phyloP scores from a whole-genome alignment of 1,140 invertebrate genomes.

The Conus betulinus region DNA sequence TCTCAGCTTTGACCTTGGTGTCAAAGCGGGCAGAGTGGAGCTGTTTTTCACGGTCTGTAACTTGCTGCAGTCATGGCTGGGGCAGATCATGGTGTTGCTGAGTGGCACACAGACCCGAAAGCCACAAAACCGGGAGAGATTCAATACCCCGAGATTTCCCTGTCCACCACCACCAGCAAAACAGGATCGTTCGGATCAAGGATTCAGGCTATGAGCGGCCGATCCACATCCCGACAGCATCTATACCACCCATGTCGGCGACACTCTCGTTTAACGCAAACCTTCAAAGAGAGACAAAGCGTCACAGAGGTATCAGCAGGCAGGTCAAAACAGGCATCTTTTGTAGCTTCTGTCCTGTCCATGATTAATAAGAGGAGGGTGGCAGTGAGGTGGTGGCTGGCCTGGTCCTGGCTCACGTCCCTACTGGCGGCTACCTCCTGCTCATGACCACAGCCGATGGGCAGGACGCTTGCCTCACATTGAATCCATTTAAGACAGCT shows the following conservation, averaged over 20 bases:
- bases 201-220: background rate
- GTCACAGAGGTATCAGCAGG: background rate
- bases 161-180: background rate
- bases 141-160: background rate
- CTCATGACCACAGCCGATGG: background rate
- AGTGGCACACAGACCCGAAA: background rate
- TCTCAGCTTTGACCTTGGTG: constrained; percentile 18
- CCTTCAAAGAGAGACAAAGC: background rate
- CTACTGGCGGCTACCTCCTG: background rate
- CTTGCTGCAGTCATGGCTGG: constrained; percentile 30
- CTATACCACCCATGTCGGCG: background rate
- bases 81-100: constrained; percentile 11
- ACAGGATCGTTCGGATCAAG: background rate
- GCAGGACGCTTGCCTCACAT: background rate
- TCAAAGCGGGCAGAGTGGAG: constrained; percentile 12
- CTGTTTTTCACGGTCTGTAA: background rate
- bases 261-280: background rate
- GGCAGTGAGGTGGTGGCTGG: constrained; percentile 28
- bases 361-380: background rate
- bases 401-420: constrained; percentile 24
- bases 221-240: background rate
- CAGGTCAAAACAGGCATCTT: background rate
- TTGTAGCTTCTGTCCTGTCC: background rate
- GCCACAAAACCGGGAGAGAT: background rate
- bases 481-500: background rate